phyloP scores from a whole-genome alignment of 2,888 invertebrate species.

The Drosophila histrio region DNA sequence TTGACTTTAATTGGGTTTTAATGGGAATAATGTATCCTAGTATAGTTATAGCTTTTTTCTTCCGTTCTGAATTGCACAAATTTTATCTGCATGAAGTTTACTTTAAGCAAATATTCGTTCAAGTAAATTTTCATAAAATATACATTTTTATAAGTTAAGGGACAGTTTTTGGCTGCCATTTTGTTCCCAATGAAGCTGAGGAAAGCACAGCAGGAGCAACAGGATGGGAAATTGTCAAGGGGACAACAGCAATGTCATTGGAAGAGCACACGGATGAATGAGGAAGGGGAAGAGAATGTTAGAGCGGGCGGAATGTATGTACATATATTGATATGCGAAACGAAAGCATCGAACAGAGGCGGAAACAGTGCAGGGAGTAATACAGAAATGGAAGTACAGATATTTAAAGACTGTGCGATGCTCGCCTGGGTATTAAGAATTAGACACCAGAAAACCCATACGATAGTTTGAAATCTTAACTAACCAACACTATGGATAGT shows the following conservation, averaged over 20 bases:
- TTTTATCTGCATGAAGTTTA: background rate
- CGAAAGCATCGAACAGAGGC: slow-evolving; percentile 3
- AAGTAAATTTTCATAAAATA: slow-evolving; percentile 10
- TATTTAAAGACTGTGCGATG: slow-evolving; percentile 16
- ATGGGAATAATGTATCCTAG: background rate
- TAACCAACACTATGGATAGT: no score
- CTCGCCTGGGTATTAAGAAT: no score
- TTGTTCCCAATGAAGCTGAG: background rate
- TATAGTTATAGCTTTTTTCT: no score
- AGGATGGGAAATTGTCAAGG: slow-evolving; percentile 27
- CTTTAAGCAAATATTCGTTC: background rate
- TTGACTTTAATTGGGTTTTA: background rate
- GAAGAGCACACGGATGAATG: background rate
- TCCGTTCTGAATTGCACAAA: no score
- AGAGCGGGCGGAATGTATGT: no score
- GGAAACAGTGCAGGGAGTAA: slow-evolving; percentile 13
- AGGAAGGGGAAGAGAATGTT: background rate
- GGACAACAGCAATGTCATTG: slow-evolving; percentile 8
- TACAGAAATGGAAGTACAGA: slow-evolving; percentile 17
- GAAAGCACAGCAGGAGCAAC: slow-evolving; percentile 4
- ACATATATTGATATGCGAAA: slow-evolving; percentile 7
- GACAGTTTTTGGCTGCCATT: background rate
- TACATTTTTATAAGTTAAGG: background rate
- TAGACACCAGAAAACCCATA: no score
- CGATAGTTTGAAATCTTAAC: no score